Conservation (phyloP, 2,888 invertebrate species). For the Apodemia zela region DNA sequence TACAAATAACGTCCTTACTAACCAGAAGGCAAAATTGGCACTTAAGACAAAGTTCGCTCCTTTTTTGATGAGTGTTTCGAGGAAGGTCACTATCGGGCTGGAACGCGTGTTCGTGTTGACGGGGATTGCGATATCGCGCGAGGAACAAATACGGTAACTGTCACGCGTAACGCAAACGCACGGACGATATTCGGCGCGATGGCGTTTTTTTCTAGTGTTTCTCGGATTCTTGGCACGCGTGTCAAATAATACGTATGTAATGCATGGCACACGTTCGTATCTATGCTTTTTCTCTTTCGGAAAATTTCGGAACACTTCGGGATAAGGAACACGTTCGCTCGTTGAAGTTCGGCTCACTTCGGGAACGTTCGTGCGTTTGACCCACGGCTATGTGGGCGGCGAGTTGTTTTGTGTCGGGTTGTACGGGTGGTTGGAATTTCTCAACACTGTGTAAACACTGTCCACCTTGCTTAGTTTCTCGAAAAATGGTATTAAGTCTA, state of each 20-base stretch:
- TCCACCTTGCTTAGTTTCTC: slow-evolving; percentile 98
- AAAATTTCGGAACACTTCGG: slow-evolving; percentile 23
- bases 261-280: slow-evolving; percentile 2
- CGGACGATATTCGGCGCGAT: slow-evolving; percentile 21
- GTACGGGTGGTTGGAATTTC: slow-evolving; percentile 94
- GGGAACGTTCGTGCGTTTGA: slow-evolving; percentile 24
- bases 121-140: slow-evolving; percentile 28
- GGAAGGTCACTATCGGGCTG: slow-evolving; percentile 40
- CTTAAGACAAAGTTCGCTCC: slow-evolving; percentile 72
- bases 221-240: slow-evolving; percentile 22
- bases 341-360: slow-evolving; percentile 17
- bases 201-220: slow-evolving; percentile 3
- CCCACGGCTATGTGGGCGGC: slow-evolving; percentile 63
- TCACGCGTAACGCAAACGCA: slow-evolving; percentile 21
- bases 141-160: slow-evolving; percentile 20
- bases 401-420: slow-evolving; percentile 75
- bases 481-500: slow-evolving; percentile 98
- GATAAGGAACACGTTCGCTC: slow-evolving; percentile 26
- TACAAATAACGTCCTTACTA: slow-evolving; percentile 78
- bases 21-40: slow-evolving; percentile 81
- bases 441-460: slow-evolving; percentile 96
- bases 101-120: slow-evolving; percentile 24
- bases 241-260: slow-evolving; percentile 18
- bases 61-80: slow-evolving; percentile 51
- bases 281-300: slow-evolving; percentile 13